phyloP scores from a whole-genome alignment of 2,888 invertebrate species.

The Nudaria mundana region DNA sequence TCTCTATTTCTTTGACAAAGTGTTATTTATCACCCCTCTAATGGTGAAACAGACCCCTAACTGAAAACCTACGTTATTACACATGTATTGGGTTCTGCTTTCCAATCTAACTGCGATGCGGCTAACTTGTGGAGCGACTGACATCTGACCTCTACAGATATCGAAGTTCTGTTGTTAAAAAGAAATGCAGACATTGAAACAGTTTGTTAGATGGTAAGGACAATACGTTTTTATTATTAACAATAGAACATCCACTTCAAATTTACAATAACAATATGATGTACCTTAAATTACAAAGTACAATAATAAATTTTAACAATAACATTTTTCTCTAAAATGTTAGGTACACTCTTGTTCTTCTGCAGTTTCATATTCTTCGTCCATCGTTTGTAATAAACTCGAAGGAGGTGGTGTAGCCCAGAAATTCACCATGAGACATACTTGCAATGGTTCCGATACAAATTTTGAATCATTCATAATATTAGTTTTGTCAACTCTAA shows the following conservation, averaged over 20 bases:
- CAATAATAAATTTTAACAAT: too few relatives aligned
- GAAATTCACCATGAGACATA: slow-evolving; percentile 1
- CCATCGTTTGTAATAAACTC: neutral
- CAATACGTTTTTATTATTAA: slow-evolving; percentile 6
- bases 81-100: too few relatives aligned
- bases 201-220: neutral
- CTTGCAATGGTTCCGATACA: neutral
- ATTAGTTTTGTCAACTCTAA: neutral
- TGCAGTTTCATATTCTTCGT: neutral
- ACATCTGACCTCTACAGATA: too few relatives aligned
- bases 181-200: too few relatives aligned
- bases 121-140: too few relatives aligned
- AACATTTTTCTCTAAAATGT: neutral
- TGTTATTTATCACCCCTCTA: too few relatives aligned
- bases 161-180: too few relatives aligned
- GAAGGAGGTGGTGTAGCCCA: neutral
- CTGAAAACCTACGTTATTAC: too few relatives aligned
- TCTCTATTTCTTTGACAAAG: too few relatives aligned
- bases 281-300: too few relatives aligned
- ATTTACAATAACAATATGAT: neutral
- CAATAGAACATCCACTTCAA: neutral
- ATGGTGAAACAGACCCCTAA: too few relatives aligned
- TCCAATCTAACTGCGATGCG: too few relatives aligned
- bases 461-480: neutral
- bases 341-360: neutral